Base-by-base conservation (phyloP, 2,888 invertebrate genomes). In the Rugalucina vietnamica region DNA sequence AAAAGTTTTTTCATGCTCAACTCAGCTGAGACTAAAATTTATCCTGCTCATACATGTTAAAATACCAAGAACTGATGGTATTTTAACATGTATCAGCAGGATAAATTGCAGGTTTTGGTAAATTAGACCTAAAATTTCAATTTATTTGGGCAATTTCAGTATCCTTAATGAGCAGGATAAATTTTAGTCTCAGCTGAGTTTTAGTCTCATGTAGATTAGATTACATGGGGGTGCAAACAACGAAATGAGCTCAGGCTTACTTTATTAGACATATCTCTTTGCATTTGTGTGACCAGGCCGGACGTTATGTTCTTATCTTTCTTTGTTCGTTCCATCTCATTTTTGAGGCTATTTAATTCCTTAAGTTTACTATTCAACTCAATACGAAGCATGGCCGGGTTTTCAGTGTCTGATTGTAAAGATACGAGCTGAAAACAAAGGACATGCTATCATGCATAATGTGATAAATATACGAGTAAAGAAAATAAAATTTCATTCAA, bases 231-330 rank as follows among this genome's bases (percentile, higher is more conserved):
- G 65, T 65, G 65, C 65, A 65, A 8, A 65, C 34, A 34, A 18
- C 10, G 1, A 34, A 21, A 34, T 34, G 32, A 34, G 1, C 4
- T 65, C n/a, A 18, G 65, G 78, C 91, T 89, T 88, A 94, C 95
- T 93, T 94, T 95, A 82, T 90, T 93, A 4, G 93, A 91, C 93
- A 95, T 93, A 82, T 95, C 95, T 78, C 93, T 81, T 86, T 95
- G 95, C 93, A 95, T 94, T 83, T 94, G 94, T 18, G 94, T 94
- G 27, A 95, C 93, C 32, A 95, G 91, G 18, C 94, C 95, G 1
- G 93, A 92, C 0, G 94, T 94, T 50, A 94, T 93, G 78, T 92
- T 92, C 85, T 94, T 94, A 88, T 95, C 95, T 87, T 94, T 94
- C 85, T 92, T 93, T 32, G 93, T 91, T 72, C 93, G 84, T 78